A percentile compares a stretch with the other conserved stretches of the same genome.
Evolutionary conservation across 2,888 invertebrate species (phyloP).

Genomic region (Cheilosia urbana): DNA sequence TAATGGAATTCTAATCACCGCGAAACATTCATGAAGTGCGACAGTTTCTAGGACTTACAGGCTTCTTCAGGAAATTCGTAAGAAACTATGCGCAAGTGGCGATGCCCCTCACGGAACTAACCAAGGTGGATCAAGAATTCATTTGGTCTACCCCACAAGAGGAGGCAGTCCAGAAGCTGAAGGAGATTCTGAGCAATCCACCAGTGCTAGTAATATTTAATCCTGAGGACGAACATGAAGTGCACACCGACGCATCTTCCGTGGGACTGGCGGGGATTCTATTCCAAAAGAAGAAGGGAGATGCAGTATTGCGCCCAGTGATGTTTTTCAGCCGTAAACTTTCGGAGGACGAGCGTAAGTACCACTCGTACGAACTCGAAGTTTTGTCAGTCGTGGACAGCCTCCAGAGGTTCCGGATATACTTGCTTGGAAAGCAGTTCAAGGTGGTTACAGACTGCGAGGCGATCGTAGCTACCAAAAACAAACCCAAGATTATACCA

Average conservation of each 20-base stretch:
- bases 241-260: too few relatives aligned
- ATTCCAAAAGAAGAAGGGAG: too few relatives aligned
- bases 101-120: neutral
- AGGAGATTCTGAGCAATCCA: neutral
- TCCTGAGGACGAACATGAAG: neutral
- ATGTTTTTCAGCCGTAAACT: too few relatives aligned
- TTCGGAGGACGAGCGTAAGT: too few relatives aligned
- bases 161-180: neutral
- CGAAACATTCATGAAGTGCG: too few relatives aligned
- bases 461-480: conserved; percentile 5
- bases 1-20: too few relatives aligned
- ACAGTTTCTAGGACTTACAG: too few relatives aligned
- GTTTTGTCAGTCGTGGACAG: neutral
- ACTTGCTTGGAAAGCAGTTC: neutral
- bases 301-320: too few relatives aligned
- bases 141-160: neutral
- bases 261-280: too few relatives aligned
- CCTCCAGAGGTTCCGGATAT: neutral
- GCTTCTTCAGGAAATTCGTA: neutral
- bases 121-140: neutral
- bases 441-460: neutral
- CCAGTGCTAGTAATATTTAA: neutral
- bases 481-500: conserved; percentile 12
- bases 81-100: neutral
- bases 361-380: neutral